Evolutionary conservation across 2,888 invertebrate genomes (phyloP), one percentile per base, ranked within the genome.

Genomic region (Caenorhabditis sp.): DNA sequence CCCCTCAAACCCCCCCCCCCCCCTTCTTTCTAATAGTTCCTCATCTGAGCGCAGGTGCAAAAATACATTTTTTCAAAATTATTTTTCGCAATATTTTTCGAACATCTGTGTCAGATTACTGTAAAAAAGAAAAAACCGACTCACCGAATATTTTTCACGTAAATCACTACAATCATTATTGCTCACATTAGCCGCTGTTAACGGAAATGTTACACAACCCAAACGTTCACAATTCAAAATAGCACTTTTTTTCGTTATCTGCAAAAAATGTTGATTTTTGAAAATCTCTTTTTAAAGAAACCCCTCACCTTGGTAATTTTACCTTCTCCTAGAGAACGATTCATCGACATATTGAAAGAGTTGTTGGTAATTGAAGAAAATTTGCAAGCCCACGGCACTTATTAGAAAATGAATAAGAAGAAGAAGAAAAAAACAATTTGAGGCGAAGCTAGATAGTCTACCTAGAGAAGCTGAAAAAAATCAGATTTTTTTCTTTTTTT

Each of bases 141-240:
- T 61, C 19, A 80, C 81, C 57, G 66, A 43, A 77, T 78, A 81
- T 63, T 67, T 69, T 26, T 76, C 76, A 12, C 79, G 57, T 36
- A 81, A 66, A 70, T 81, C 81, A 54, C 17, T 63, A 53, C 77
- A 78, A 66, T 62, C 58, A 24, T 58, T 27, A 50, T n/a, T 49
- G n/a, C 24, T 63, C 10, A 77, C 61, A 31, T 58, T 65, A 21
- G 77, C 76, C 0, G 81, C 81, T 8, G 53, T 54, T 14, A 81
- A 55, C 57, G 80, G 80, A 53, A 79, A 75, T 68, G 70, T 74
- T 1, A 81, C 80, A 55, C 55, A 62, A 5, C 80, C 79, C 24
- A 81, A 49, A 14, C 66, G 65, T 37, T 81, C 76, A 49, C 43
- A 17, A 43, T 37, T 43, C 12, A 49, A 26, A 14, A 49, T n/a